A percentile compares a stretch with the other conserved stretches of the same genome.
Conservation (phyloP, 2,888 invertebrate genomes). For the Anoplius nigerrimus region DNA sequence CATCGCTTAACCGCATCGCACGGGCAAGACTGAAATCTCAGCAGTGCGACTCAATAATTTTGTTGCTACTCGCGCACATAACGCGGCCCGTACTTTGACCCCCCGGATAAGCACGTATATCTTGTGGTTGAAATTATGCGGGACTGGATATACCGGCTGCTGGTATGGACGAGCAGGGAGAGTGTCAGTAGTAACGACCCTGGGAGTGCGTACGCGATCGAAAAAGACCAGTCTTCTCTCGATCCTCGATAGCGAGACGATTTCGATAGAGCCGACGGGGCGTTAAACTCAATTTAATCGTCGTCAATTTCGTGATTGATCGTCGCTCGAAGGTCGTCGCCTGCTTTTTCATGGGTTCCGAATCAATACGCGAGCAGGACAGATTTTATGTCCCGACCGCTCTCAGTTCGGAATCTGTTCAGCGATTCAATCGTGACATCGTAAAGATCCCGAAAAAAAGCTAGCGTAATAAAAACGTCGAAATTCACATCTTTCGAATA, state of each 20-base stretch:
- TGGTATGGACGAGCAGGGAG: slow-evolving; percentile 18
- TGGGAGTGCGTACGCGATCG: slow-evolving; percentile 19
- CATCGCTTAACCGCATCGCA: no score
- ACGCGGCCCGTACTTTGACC: slow-evolving; percentile 40
- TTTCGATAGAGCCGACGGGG: no score
- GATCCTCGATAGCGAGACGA: no score
- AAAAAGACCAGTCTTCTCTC: slow-evolving; percentile 6
- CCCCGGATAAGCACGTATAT: slow-evolving; percentile 34
- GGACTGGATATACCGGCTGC: slow-evolving; percentile 40
- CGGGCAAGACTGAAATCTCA: no score
- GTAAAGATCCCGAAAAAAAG: no score
- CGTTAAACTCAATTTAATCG: no score
- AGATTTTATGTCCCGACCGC: no score
- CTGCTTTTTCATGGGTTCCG: neutral
- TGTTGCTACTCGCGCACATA: neutral
- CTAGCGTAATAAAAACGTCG: no score
- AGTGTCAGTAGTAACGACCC: slow-evolving; percentile 33
- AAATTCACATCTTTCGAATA: no score
- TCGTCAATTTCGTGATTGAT: neutral
- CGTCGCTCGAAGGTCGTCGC: neutral
- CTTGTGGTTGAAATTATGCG: slow-evolving; percentile 39
- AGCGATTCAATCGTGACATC: no score
- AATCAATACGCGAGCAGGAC: neutral
- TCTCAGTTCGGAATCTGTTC: no score
- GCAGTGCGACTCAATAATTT: slow-evolving; percentile 12